Evolutionary conservation across 2,888 invertebrate genomes (phyloP), one percentile per base, ranked within the genome.

Genomic region (Pristionchus japonicus): DNA sequence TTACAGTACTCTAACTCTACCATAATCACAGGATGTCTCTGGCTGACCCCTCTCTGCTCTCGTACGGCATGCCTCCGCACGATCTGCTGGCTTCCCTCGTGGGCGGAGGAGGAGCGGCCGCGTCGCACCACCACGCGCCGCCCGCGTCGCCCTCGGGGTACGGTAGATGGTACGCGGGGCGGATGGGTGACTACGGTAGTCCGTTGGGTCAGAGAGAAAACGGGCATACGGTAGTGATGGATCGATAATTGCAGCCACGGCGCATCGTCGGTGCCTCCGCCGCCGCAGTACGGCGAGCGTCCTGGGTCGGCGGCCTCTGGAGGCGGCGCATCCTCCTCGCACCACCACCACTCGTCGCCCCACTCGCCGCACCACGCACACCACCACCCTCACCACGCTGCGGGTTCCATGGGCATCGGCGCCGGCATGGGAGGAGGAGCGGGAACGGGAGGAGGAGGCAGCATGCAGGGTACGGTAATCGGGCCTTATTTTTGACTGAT

Each of bases 21-120:
- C 74, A 23, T 74, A 34, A 4, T 43, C 31, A 31, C 85, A 61
- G 64, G 34, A 85, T 85, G 64, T 77, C 77, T 77, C 85, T 85
- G 27, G 37, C 85, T 11, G 85, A 85, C n/a, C 64, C 61, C 15
- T 85, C 85, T 13, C 85, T 85, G 37, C 85, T 85, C 43, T 64
- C 64, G 61, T 64, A 64, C 85, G 37, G 43, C 6, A 27, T 47
- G 37, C 85, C 64, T 27, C 64, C 85, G 11, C 43, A 61, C 27
- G 85, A 85, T n/a, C 77, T 77, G 27, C 77, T 77, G 17, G 77
- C 77, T 4, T 77, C 77, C 11, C 77, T 77, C n/a, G 23, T 57
- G 57, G 23, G 57, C 57, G 57, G 57, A n/a, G 57, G 57, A 57
- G 57, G 23, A 57, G 23, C 57, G 57, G n/a, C 57, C 57, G 20